phyloP scores from a whole-genome alignment of 1,140 invertebrate species.

The Uloborus diversus region DNA sequence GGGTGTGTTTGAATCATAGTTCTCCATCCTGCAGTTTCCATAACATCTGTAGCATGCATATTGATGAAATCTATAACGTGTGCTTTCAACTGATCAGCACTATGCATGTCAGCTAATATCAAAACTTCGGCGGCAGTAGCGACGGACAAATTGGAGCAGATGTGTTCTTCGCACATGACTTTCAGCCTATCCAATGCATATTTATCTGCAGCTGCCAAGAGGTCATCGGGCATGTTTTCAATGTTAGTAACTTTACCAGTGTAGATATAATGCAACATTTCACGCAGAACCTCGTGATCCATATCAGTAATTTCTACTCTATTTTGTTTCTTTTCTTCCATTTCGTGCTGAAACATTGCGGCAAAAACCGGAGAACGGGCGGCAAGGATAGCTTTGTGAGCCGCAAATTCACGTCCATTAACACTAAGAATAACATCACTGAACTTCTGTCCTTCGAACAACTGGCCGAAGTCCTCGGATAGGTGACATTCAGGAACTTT shows the following conservation, averaged over 20 bases:
- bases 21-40: constrained; percentile 98
- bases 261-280: constrained; percentile 99
- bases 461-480: constrained; percentile 89
- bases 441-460: constrained; percentile 97
- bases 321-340: constrained; percentile 92
- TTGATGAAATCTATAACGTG: constrained; percentile 99
- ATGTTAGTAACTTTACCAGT: constrained; percentile 95
- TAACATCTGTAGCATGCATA: constrained; percentile 97
- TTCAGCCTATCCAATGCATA: constrained; percentile 97
- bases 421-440: constrained; percentile 95
- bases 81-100: constrained; percentile 97
- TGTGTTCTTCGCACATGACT: constrained; percentile 98
- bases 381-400: constrained; percentile 96
- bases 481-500: constrained; percentile 97
- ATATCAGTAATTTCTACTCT: constrained; percentile 97
- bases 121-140: constrained; percentile 97
- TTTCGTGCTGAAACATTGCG: constrained; percentile 99
- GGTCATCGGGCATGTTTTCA: constrained; percentile 98
- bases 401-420: constrained; percentile 91
- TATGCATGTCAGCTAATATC: constrained; percentile 97
- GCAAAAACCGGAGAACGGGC: constrained; percentile 92
- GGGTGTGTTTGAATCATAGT: constrained; percentile 96
- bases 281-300: constrained; percentile 93
- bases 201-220: constrained; percentile 97
- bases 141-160: constrained; percentile 93